phyloP scores from a whole-genome alignment of 2,113 vertebrate species.

The Coregonus clupeaformis region DNA sequence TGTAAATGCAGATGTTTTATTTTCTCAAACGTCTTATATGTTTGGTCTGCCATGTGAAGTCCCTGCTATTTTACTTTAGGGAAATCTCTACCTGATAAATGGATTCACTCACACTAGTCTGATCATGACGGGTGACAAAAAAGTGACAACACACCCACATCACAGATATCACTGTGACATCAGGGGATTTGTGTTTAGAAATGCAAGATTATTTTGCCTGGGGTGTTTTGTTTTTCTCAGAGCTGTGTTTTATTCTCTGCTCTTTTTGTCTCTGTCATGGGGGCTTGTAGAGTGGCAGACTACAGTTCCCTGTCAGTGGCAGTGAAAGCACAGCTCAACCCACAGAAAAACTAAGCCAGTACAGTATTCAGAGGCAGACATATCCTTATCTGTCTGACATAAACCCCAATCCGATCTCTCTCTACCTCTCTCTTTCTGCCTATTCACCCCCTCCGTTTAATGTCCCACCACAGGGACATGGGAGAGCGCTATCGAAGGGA shows the following conservation, averaged over 20 bases:
- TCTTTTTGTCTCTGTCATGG: background rate
- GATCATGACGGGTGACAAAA: background rate
- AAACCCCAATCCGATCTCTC: background rate
- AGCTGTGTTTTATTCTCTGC: background rate
- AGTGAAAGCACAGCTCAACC: background rate
- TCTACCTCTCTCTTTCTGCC: background rate
- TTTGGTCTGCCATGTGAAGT: background rate
- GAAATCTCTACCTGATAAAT: too few relatives aligned
- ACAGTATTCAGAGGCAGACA: background rate
- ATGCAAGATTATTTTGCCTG: background rate
- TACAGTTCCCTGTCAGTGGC: background rate
- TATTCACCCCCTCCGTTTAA: constrained; percentile 31
- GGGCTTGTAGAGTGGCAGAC: background rate
- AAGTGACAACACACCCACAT: background rate
- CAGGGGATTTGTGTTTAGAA: background rate
- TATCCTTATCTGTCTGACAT: too few relatives aligned
- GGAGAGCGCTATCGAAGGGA: constrained; percentile 93
- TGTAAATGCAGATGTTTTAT: background rate
- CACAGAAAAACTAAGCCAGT: background rate
- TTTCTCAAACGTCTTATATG: background rate
- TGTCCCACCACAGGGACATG: constrained; percentile 76
- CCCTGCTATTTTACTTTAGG: too few relatives aligned
- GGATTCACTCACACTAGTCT: background rate
- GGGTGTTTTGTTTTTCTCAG: background rate
- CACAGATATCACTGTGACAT: background rate